Evolutionary conservation across 2,113 vertebrate genomes (phyloP).

Genomic region (Pyxicephalus adspersus): DNA sequence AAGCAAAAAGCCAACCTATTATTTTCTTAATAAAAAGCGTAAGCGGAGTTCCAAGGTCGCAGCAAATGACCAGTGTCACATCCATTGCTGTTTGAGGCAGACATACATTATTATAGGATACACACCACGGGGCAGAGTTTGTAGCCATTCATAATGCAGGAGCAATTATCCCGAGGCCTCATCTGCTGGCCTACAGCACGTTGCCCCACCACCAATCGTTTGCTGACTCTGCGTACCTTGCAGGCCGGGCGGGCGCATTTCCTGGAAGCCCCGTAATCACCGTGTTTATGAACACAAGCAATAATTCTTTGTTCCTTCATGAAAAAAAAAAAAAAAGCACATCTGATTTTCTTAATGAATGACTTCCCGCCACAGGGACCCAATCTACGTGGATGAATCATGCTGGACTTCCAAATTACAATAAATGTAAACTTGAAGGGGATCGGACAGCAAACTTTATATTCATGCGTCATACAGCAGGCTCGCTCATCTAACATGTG

Average conservation of each 20-base stretch:
- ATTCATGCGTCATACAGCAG: too few species aligned
- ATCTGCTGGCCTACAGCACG: constrained; percentile 1
- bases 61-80: constrained; percentile 7
- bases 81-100: neutral
- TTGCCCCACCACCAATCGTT: neutral
- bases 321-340: neutral
- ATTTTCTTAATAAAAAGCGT: constrained; percentile 44
- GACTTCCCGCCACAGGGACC: neutral
- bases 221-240: neutral
- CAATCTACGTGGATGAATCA: neutral
- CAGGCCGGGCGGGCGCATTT: too few species aligned
- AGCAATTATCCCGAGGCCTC: constrained; percentile 10
- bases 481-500: too few species aligned
- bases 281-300: too few species aligned
- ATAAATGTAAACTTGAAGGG: too few species aligned
- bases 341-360: neutral
- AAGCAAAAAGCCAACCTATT: constrained; percentile 50
- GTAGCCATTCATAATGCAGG: constrained; percentile 12
- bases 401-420: too few species aligned
- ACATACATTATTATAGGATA: constrained; percentile 33
- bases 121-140: neutral
- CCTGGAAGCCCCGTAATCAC: too few species aligned
- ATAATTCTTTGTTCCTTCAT: neutral
- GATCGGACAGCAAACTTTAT: too few species aligned
- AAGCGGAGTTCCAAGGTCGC: constrained; percentile 40